Evolutionary conservation across 2,113 vertebrate genomes (phyloP).

Genomic region (Chaetorhynchus papuensis): DNA sequence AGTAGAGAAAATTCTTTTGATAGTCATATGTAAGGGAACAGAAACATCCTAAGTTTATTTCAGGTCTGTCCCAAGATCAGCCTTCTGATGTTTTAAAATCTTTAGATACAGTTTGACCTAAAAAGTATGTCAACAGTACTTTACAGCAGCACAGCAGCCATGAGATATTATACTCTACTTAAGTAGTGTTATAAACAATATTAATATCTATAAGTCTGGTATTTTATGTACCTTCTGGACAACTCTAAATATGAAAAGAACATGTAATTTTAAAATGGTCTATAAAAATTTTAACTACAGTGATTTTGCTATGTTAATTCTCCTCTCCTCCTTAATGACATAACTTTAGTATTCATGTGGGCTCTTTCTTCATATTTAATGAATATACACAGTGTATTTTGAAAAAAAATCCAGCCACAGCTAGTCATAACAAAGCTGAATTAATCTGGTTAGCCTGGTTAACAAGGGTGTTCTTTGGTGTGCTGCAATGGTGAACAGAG

Average conservation of each 20-base stretch:
- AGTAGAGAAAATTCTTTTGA: neutral
- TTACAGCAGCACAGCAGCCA: neutral
- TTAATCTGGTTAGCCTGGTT: constrained; percentile 52
- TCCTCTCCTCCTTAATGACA: constrained; percentile 1
- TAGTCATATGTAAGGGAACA: neutral
- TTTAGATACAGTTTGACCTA: neutral
- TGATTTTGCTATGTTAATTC: constrained; percentile 9
- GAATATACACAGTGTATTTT: constrained; percentile 11
- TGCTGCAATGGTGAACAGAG: neutral
- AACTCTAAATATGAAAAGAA: neutral
- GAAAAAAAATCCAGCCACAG: neutral
- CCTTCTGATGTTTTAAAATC: neutral
- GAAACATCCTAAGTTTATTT: neutral
- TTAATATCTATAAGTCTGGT: neutral
- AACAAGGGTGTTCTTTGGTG: constrained; percentile 27
- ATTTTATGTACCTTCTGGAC: neutral
- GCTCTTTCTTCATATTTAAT: constrained; percentile 17
- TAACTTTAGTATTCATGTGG: constrained; percentile 31
- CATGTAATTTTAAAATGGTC: neutral
- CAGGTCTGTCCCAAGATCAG: neutral
- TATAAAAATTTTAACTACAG: constrained; percentile 15
- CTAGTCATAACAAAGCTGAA: neutral
- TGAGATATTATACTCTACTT: neutral
- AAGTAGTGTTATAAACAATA: neutral
- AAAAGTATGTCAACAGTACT: neutral